Base-by-base conservation (phyloP, 2,888 invertebrate genomes). In the Incurvaria masculella region DNA sequence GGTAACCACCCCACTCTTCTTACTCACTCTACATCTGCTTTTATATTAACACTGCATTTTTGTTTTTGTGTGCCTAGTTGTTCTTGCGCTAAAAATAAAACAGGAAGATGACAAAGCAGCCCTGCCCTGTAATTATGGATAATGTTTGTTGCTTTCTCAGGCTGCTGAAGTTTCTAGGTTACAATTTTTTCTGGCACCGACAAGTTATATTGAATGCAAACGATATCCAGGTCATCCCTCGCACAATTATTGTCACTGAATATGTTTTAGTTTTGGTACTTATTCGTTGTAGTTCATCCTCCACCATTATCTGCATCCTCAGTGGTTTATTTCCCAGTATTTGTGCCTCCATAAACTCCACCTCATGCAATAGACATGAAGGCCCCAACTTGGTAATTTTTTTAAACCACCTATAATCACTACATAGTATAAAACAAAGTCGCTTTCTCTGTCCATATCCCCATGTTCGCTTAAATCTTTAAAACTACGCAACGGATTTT, bases 1-100 rank as follows among this genome's bases (percentile, higher is more conserved):
- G 91, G 90, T 91, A 91, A 85, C 87, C 87, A 87, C 87, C 83
- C 85, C 87, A 87, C 87, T 86, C 84, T 87, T 81, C 76, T 81
- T 81, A 82, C 71, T 70, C 72, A 74, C 74, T 68, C 68, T 72
- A 68, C 69, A 66, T 69, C 56, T 62, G 76, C 76, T 74, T n/a
- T n/a, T n/a, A 61, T 66, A 66, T 72, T 72, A 73, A 72, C 69
- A 70, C 65, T 59, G n/a, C 67, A 63, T 68, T 65, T 8, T 39
- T 60, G 58, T 66, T 65, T 68, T 57, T 64, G 64, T 60, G 69
- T 66, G 64, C 61, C 14, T 42, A 18, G 14, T 17, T 17, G 14
- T n/a, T 21, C 19, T 10, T 14, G 19, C 42, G n/a, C 4, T 50
- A 56, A 61, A 62, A 63, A 66, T 64, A 64, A 63, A 64, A 68